Evolutionary conservation across 1,140 invertebrate genomes (phyloP), one percentile per base, ranked within the genome.

Genomic region (Diorhabda carinulata): DNA sequence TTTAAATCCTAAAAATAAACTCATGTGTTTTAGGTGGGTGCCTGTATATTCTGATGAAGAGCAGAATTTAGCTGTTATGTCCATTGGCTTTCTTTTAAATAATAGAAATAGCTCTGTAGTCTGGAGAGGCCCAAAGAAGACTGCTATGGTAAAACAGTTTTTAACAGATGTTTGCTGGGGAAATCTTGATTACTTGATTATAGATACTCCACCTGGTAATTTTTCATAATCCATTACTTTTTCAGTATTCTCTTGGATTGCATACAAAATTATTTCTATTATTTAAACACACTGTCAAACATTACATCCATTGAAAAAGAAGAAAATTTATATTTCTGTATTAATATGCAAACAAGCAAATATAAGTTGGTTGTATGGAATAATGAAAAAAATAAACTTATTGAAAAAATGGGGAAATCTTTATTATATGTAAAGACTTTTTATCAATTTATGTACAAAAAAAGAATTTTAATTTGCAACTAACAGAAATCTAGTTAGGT

Each of bases 91-190:
- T 82, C 83, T 98, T 40, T 83, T 98, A 40, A 85, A 85, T 61
- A 90, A 87, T 79, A 87, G 90, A 6, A 92, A 93, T 77, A 92
- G 93, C 80, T 94, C 96, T 4, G 92, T 98, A 9, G 95, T 98
- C 77, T 98, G 96, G 96, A 86, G 96, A 76, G 96, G 96, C 67
- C 95, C 96, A 1, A 96, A 97, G 75, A 98, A 98, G 81, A 97
- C 96, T 82, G 91, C 91, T 67, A 91, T 98, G 88, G 97, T 98
- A 68, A 92, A 91, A 76, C 95, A 98, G 81, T 98, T 98, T 82
- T 81, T 98, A 3, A 91, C 89, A 64, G 95, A 98, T 83, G 96
- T 98, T 5, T 93, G 96, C 81, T 98, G 96, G 96, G 94, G 93
- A 7, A 85, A 86, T 67, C 81, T 97, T 57, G 95, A 98, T 82